Percentiles rank a stretch among this genome's conserved stretches.
Conservation (phyloP, 2,888 invertebrate genomes). For the Metellina segmentata region DNA sequence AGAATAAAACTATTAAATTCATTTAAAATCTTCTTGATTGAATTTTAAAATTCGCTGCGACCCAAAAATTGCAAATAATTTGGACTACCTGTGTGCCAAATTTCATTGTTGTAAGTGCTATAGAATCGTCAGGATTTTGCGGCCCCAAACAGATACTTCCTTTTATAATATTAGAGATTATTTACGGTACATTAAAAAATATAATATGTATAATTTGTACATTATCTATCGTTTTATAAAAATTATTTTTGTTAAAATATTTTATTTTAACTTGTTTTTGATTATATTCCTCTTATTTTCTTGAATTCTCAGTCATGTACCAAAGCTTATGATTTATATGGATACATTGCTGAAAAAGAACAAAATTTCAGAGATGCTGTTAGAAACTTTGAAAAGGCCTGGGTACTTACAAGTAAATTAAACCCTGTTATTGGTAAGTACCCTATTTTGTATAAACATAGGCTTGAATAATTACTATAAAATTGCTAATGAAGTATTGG, state of each 20-base stretch:
- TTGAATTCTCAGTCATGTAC: slow-evolving; percentile 86
- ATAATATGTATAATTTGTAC: slow-evolving; percentile 17
- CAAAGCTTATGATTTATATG: slow-evolving; percentile 93
- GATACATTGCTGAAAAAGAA: slow-evolving; percentile 94
- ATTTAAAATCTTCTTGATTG: too few species aligned
- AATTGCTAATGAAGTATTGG: background rate
- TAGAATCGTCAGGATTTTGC: too few species aligned
- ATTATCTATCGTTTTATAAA: background rate
- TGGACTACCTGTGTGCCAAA: too few species aligned
- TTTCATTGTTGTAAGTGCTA: too few species aligned
- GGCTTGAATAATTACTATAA: too few species aligned
- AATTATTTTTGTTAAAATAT: background rate
- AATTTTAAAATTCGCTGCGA: too few species aligned
- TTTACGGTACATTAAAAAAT: background rate
- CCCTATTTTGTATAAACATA: too few species aligned
- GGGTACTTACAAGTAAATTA: slow-evolving; percentile 90
- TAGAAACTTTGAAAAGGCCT: slow-evolving; percentile 90
- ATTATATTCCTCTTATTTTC: slow-evolving; percentile 60
- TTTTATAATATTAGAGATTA: too few species aligned
- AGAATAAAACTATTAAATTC: too few species aligned
- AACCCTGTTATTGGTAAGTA: slow-evolving; percentile 88
- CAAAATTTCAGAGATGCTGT: slow-evolving; percentile 93
- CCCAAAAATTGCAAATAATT: too few species aligned
- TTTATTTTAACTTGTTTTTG: slow-evolving; percentile 2
- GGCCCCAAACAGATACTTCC: too few species aligned